Evolutionary conservation across 2,113 vertebrate genomes (phyloP).

Genomic region (Podiceps cristatus): DNA sequence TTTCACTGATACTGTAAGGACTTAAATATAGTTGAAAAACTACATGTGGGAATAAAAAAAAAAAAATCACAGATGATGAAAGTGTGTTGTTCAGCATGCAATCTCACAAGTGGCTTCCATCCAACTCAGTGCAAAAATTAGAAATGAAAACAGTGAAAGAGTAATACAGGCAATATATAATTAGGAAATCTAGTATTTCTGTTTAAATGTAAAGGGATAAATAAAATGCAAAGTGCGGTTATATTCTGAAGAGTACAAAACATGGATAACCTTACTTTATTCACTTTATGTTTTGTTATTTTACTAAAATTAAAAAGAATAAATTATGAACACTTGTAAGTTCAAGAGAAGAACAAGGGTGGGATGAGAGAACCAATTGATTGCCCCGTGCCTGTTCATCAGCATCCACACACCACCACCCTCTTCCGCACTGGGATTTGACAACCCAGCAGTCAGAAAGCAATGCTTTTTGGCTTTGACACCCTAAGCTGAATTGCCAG

Average conservation of each 20-base stretch:
- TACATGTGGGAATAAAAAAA: background rate
- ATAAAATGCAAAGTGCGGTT: conserved; percentile 36
- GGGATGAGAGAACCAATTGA: background rate
- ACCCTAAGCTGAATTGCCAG: background rate
- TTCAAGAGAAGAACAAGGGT: background rate
- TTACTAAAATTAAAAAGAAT: background rate
- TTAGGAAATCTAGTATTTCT: background rate
- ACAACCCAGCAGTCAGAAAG: background rate
- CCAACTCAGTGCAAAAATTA: conserved; percentile 10
- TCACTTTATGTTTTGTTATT: background rate
- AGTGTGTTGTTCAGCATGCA: background rate
- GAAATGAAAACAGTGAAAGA: background rate
- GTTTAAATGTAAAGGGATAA: background rate
- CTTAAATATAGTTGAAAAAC: background rate
- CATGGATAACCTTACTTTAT: background rate
- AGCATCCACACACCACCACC: background rate
- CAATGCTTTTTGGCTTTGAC: background rate
- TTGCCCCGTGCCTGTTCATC: background rate
- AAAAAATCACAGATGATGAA: background rate
- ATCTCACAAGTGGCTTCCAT: background rate
- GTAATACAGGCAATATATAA: background rate
- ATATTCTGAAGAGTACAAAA: conserved; percentile 48
- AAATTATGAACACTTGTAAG: background rate
- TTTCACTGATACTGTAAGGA: background rate
- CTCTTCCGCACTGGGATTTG: background rate